A percentile compares a stretch with the other conserved stretches of the same genome.
phyloP scores from a whole-genome alignment of 2,797 vertebrate genomes.

The Acanthiza pusilla region DNA sequence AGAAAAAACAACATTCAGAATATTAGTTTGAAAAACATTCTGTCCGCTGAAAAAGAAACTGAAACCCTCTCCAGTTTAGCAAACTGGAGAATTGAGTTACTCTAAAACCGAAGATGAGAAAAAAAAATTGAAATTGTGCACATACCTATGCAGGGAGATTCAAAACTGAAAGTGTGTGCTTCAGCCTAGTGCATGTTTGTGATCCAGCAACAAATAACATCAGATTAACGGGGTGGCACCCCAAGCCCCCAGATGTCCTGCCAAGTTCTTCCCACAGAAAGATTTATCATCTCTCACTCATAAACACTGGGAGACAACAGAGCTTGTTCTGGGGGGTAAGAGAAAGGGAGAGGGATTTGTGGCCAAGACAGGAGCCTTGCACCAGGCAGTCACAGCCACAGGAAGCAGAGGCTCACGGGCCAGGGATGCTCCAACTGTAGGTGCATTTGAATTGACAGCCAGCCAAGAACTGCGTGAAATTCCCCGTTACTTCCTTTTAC shows the following conservation, averaged over 20 bases:
- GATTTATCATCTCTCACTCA: neutral
- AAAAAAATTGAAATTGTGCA: neutral
- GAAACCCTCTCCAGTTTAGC: neutral
- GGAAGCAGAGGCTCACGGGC: neutral
- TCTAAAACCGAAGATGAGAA: neutral
- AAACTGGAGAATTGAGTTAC: neutral
- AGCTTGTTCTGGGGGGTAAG: neutral
- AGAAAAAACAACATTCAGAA: neutral
- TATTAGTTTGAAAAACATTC: neutral
- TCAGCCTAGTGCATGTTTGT: neutral
- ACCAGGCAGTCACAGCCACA: neutral
- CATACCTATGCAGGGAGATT: neutral
- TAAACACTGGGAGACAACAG: neutral
- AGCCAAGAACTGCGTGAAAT: neutral
- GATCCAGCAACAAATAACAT: neutral
- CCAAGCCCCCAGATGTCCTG: neutral
- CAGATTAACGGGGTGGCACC: neutral
- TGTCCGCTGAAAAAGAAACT: conserved; percentile 25
- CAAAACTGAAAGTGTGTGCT: neutral
- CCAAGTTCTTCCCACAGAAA: neutral
- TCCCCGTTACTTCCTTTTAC: conserved; percentile 16
- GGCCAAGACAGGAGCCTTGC: neutral
- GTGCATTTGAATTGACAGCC: neutral
- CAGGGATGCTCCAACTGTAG: neutral
- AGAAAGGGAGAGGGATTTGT: neutral